These are phyloP conservation scores for Gallinago jamesoni DNA, from an alignment of 2,113 vertebrate species.

Conservation along the genomic window DNA sequence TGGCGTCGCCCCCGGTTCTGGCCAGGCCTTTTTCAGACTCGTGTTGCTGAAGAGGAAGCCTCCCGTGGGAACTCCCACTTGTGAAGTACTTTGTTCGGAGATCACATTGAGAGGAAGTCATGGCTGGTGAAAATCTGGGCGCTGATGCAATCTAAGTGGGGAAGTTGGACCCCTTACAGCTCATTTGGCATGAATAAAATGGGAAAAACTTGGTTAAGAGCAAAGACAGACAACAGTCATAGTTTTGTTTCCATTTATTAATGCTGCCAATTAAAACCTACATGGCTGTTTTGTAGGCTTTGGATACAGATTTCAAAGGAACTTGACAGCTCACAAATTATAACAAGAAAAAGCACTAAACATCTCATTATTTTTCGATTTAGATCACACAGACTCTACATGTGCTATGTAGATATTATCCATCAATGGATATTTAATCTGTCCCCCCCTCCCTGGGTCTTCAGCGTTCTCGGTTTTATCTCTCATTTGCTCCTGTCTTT, in stretches of 20 bases:
- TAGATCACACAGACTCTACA: not conserved
- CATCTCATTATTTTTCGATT: not conserved
- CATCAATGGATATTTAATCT: not conserved
- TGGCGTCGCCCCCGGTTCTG: fast-evolving
- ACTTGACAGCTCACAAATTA: not conserved
- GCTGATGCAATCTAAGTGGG: not conserved
- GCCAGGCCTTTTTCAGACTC: not conserved
- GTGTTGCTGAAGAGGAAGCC: not conserved
- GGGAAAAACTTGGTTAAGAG: not conserved
- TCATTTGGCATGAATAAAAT: not conserved
- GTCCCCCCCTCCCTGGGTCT: not conserved
- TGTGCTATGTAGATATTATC: not conserved
- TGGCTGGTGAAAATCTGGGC: not conserved
- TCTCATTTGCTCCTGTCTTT: not conserved
- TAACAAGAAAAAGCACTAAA: not conserved
- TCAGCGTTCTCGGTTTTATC: not conserved
- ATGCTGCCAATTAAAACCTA: not conserved
- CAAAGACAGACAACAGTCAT: not conserved
- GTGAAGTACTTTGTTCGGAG: not conserved
- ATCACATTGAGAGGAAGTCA: not conserved
- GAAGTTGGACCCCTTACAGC: not conserved
- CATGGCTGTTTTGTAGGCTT: not conserved
- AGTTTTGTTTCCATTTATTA: slow-evolving; percentile 32
- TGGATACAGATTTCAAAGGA: not conserved
- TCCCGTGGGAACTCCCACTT: not conserved